Evolutionary conservation across 2,797 vertebrate genomes (phyloP).

Genomic region (Darevskia mixta): DNA sequence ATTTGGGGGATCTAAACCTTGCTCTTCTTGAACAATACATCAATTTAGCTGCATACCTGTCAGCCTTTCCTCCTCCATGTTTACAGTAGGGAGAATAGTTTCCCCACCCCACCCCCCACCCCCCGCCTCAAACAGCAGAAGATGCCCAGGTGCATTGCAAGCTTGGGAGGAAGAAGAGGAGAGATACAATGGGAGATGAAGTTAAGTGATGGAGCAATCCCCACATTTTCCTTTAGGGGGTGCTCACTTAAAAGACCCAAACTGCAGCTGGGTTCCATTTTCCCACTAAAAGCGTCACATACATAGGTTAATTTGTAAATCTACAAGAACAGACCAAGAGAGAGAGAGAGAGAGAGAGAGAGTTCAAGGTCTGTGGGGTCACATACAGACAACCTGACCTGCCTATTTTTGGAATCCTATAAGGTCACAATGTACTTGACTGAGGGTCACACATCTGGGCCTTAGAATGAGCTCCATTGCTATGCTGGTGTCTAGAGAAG

Average conservation of each 20-base stretch:
- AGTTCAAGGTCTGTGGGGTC: background rate
- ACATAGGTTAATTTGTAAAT: background rate
- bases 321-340: background rate
- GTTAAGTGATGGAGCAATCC: constrained; percentile 16
- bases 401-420: background rate
- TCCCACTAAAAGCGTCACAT: constrained; percentile 8
- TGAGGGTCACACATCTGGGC: constrained; percentile 7
- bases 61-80: background rate
- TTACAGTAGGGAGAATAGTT: background rate
- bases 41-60: background rate
- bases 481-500: constrained; percentile 3
- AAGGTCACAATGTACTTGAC: background rate
- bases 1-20: background rate
- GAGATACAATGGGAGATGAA: background rate
- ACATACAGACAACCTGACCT: background rate
- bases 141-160: background rate
- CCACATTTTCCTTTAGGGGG: constrained; percentile 44
- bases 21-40: background rate
- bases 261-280: constrained; percentile 18
- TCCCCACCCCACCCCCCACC: too few species aligned
- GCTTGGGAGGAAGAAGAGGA: background rate
- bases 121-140: background rate
- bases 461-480: constrained; percentile 5
- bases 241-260: constrained; percentile 46
- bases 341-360: background rate